These are phyloP conservation scores for Phylloscopus collybita DNA, from an alignment of 2,797 vertebrate genomes.

Conservation along the genomic window DNA sequence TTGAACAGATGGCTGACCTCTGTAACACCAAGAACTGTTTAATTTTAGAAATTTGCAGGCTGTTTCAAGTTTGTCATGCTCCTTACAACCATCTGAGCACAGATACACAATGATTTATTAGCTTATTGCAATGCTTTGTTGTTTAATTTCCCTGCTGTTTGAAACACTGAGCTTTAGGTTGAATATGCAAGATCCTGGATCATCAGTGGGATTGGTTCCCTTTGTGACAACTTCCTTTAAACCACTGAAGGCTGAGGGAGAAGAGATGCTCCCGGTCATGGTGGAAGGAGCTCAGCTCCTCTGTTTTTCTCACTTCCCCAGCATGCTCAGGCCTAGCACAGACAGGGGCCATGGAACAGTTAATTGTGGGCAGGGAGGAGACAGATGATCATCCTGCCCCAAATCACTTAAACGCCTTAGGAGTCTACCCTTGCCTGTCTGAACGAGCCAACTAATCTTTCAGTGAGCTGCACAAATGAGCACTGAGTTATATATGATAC, in stretches of 20 bases:
- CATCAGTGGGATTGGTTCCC: rapidly evolving
- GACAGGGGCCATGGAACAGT: neutral
- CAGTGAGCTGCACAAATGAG: neutral
- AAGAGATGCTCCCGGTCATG: rapidly evolving
- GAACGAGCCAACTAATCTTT: conserved; percentile 24
- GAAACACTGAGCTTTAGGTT: neutral
- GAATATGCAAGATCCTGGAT: neutral
- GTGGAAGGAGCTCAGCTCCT: neutral
- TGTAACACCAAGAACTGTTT: conserved; percentile 14
- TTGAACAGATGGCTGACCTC: conserved; percentile 53
- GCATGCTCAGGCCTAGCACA: neutral
- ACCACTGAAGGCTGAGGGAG: neutral
- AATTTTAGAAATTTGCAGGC: conserved; percentile 44
- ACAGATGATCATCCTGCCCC: conserved; percentile 54
- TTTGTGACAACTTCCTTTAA: neutral
- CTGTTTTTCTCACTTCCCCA: neutral
- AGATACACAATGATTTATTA: neutral
- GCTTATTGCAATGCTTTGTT: neutral
- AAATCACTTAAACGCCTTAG: conserved; percentile 67
- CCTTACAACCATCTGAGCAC: neutral
- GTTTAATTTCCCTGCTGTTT: conserved; percentile 6
- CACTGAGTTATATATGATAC: neutral
- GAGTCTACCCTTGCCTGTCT: conserved; percentile 50
- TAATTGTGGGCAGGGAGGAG: conserved; percentile 40
- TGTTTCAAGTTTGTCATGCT: neutral